Conservation (phyloP, 2,888 invertebrate genomes). For the Paralinhomoeus sp. region DNA sequence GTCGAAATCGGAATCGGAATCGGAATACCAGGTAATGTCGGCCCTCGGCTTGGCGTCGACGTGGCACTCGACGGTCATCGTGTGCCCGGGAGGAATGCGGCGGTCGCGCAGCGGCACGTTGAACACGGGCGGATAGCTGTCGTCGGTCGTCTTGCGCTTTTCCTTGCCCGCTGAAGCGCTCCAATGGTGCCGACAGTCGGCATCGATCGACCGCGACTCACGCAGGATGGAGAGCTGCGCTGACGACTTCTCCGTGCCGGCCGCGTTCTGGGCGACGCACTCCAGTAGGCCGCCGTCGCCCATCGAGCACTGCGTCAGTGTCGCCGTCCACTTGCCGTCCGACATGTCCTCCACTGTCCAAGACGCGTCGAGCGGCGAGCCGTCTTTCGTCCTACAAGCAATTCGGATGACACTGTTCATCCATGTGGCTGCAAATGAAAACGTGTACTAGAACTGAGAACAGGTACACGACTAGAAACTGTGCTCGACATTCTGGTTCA, state of each 20-base stretch:
- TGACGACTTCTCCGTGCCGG: constrained; percentile 51
- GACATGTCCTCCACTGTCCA: constrained; percentile 29
- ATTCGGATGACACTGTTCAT: not conserved
- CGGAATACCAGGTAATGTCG: constrained; percentile 4
- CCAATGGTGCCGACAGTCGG: no score
- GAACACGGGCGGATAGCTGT: constrained; percentile 45
- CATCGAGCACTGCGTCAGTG: constrained; percentile 56
- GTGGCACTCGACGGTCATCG: constrained; percentile 22
- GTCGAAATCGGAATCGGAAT: no score
- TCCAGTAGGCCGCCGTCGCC: constrained; percentile 40
- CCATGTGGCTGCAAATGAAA: not conserved
- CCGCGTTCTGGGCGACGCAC: constrained; percentile 42
- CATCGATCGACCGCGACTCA: constrained; percentile 13
- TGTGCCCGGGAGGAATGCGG: constrained; percentile 11
- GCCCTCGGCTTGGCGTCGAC: constrained; percentile 22
- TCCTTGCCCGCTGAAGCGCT: constrained; percentile 1
- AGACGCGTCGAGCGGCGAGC: no score
- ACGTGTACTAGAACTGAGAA: no score
- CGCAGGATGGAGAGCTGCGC: constrained; percentile 47
- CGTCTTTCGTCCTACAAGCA: not conserved
- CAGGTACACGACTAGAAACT: no score
- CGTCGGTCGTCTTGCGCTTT: constrained; percentile 10
- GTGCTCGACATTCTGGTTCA: no score
- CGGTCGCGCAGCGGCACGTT: constrained; percentile 48
- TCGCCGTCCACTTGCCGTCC: constrained; percentile 48